Base-by-base conservation (phyloP, 2,888 invertebrate genomes). In the Rhabditoides inermis region DNA sequence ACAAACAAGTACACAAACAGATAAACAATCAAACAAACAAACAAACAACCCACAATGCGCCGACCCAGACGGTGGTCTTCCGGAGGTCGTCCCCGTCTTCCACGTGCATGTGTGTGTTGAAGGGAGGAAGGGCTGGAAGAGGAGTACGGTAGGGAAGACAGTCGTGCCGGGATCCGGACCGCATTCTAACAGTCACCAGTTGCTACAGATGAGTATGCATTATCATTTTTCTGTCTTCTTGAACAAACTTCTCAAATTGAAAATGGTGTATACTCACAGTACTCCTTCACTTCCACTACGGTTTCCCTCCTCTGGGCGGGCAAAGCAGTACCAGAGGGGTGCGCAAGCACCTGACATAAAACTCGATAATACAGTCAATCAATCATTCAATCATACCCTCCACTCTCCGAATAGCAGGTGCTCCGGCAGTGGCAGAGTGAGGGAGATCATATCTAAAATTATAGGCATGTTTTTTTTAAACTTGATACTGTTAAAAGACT, bases 381-480 rank as follows among this genome's bases (percentile, higher is more conserved):
- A 4, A 3, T 10, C 36, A 36, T 18, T 36, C 36, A 36, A 5
- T 36, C 36, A 15, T 10, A 3, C 20, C 50, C 32, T 55, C 72
- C 72, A 72, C 20, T 65, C 61, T 0, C 72, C 72, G 32, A 58
- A 65, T 23, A 63, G 65, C 7, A 68, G 59, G 46, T 66, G 64
- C 22, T 58, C 50, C 7, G 70, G 70, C 20, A 70, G 56, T 35
- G 54, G 58, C 32, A 70, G 55, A 4, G 50, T 27, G 10, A 63
- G 54, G 20, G 59, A 55, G 3, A 62, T 42, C 3, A 59, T 52
- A n/a, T n/a, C n/a, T n/a, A n/a, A n/a, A n/a, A n/a, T n/a, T n/a
- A n/a, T n/a, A n/a, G n/a, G n/a, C n/a, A n/a, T n/a, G n/a, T n/a
- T n/a, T n/a, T n/a, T n/a, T n/a, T n/a, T n/a, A n/a, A n/a, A n/a